Evolutionary conservation across 2,888 invertebrate species (phyloP), one percentile per base, ranked within the genome.

Genomic region (Laothoe populi): DNA sequence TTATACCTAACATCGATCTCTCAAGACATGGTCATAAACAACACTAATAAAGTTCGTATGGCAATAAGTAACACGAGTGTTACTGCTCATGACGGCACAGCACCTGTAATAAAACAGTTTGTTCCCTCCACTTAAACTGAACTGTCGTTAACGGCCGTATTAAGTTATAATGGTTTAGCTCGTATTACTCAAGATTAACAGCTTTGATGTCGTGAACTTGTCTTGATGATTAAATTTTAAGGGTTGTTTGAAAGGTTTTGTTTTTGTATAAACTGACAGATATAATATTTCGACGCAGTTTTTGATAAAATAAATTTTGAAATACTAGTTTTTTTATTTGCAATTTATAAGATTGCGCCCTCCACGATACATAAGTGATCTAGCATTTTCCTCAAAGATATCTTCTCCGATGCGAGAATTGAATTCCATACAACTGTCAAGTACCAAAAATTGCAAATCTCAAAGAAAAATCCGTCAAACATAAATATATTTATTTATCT

Each of bases 91-190:
- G 24, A 48, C 38, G 26, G 13, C 48, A n/a, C 48, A 26, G 26
- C 53, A 53, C 53, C 53, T 53, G 53, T 35, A 53, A 11, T 53
- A 53, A 53, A 53, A 31, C 31, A 53, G 53, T 31, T 35, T 35
- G 35, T 19, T 7, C 16, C 31, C 31, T 31, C 8, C 26, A 21
- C 46, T 24, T 23, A 13, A 24, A 23, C 21, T 53, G 31, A 53
- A 53, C 53, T 19, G 31, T 35, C 31, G 53, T 53, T 49, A 35
- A 53, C 19, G 53, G 21, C 19, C 31, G 53, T 35, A 53, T 53
- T 35, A 53, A 35, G 53, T 53, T 35, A 53, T 53, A 53, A 53
- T 19, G 19, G 11, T 26, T 16, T 16, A 16, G 13, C 48, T 24
- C 19, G 31, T 53, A 53, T 53, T 19, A 53, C 53, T 53, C 4